Conservation (phyloP, 2,888 invertebrate genomes). For the Diaprepes abbreviatus region DNA sequence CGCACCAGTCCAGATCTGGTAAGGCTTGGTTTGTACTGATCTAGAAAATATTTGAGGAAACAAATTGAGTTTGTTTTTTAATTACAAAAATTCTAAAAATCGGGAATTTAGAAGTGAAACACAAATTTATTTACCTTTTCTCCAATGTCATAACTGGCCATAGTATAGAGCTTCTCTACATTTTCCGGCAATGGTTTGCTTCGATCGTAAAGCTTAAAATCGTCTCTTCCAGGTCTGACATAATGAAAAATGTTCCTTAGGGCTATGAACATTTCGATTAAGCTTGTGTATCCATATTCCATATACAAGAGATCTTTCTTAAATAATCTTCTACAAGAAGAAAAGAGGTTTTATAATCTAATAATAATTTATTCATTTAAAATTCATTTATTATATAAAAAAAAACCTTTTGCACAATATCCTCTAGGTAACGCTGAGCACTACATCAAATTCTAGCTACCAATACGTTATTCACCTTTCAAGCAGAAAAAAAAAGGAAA, state of each 20-base stretch:
- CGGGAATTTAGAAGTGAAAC: no score
- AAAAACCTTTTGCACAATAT: no score
- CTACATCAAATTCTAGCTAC: no score
- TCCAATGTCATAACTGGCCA: constrained; percentile 49
- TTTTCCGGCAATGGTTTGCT: constrained; percentile 55
- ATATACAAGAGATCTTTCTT: constrained; percentile 56
- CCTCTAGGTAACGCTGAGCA: no score
- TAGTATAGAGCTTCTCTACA: constrained; percentile 49
- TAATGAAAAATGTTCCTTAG: constrained; percentile 61
- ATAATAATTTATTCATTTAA: no score
- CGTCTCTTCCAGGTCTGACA: constrained; percentile 57
- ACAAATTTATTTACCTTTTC: constrained; percentile 25
- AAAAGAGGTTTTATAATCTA: no score
- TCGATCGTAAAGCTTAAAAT: constrained; percentile 62
- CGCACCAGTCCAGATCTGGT: constrained; percentile 50
- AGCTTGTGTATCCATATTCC: constrained; percentile 59
- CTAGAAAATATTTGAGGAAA: no score
- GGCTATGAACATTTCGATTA: constrained; percentile 61
- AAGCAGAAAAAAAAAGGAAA: no score
- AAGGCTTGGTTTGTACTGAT: constrained; percentile 13
- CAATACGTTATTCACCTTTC: no score
- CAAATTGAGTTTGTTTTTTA: no score
- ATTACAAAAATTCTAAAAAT: no score
- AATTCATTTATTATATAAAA: no score
- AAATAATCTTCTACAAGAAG: constrained; percentile 56